Percentiles rank a stretch among this genome's conserved stretches.
Conservation (phyloP, 35 echinoderm and acorn worm genomes). For the Anneissia japonica region DNA sequence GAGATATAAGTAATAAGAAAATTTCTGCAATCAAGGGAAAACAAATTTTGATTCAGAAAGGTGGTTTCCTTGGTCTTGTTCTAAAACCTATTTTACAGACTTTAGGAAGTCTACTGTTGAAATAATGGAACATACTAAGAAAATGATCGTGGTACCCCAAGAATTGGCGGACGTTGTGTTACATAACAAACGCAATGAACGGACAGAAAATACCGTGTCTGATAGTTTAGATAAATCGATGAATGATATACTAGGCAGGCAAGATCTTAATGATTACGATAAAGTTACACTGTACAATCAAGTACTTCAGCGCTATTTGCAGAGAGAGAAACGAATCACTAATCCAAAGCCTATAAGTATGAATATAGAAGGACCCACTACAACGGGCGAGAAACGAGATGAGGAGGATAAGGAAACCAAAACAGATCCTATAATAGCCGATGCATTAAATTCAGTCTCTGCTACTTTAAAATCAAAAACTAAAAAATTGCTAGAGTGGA, state of each 20-base stretch:
- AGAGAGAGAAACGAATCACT: neutral
- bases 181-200: neutral
- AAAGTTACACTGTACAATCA: neutral
- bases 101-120: neutral
- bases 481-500: neutral
- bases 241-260: neutral
- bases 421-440: neutral
- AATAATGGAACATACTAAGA: neutral
- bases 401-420: neutral
- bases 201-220: neutral
- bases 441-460: neutral
- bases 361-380: neutral
- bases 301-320: neutral
- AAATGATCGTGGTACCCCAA: neutral
- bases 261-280: neutral
- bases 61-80: conserved; percentile 18
- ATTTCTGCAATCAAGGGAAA: neutral
- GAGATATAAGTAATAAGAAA: conserved; percentile 2
- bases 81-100: neutral
- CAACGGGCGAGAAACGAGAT: neutral
- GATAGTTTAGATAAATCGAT: neutral
- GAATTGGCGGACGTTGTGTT: neutral
- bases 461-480: neutral
- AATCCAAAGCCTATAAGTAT: neutral
- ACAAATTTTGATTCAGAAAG: conserved; percentile 15